Percentiles rank a stretch among this genome's conserved stretches.
Evolutionary conservation across 1,140 invertebrate genomes (phyloP).

Genomic region (Stratiolaelaps scimitus): DNA sequence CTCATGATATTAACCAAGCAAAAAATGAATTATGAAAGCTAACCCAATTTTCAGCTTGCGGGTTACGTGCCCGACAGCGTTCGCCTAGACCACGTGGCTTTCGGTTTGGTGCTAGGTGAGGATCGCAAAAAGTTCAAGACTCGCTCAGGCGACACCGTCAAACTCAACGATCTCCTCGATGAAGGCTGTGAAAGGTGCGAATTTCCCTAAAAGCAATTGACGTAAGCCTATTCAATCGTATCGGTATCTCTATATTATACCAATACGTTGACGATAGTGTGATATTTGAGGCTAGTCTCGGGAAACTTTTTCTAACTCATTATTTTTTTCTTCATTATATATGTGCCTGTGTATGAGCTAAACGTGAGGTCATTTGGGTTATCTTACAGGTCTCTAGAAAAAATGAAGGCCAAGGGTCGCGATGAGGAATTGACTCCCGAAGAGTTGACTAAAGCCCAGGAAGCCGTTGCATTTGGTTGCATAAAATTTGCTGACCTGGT

Average conservation of each 20-base stretch:
- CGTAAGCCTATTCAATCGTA: neutral
- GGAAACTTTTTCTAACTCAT: no score
- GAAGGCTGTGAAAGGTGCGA: conserved; percentile 52
- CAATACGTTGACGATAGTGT: no score
- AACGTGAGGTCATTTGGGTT: no score
- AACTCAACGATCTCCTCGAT: conserved; percentile 75
- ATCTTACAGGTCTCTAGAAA: conserved; percentile 4
- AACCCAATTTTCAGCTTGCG: conserved; percentile 40
- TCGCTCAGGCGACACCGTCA: conserved; percentile 86
- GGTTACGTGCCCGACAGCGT: conserved; percentile 53
- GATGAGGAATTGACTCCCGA: conserved; percentile 57
- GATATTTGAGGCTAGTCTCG: no score
- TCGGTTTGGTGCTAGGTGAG: conserved; percentile 94
- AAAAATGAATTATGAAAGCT: conserved; percentile 23
- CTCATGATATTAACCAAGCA: neutral
- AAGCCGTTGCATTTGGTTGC: conserved; percentile 91
- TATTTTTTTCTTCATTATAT: no score
- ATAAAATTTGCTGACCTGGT: conserved; percentile 96
- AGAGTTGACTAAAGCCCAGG: conserved; percentile 69
- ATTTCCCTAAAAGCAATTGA: neutral
- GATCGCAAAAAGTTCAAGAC: conserved; percentile 92
- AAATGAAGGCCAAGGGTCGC: conserved; percentile 45
- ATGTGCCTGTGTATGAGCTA: no score
- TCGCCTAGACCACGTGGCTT: conserved; percentile 76
- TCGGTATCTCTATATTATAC: no score